phyloP scores from a whole-genome alignment of 1,140 invertebrate species.

The Metopolophium dirhodum region DNA sequence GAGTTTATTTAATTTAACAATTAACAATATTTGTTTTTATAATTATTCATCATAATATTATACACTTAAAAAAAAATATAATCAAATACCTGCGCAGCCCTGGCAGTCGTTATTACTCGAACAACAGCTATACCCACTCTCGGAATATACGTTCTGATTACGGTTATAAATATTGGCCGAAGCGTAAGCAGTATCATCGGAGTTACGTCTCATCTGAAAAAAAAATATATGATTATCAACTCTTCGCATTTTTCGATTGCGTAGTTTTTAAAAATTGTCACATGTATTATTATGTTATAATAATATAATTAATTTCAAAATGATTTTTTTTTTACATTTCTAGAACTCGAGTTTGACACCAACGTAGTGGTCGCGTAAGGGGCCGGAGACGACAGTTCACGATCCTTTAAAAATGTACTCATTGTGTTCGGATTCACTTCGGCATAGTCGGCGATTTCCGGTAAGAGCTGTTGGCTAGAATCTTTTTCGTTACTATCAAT shows the following conservation, averaged over 20 bases:
- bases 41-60: not conserved
- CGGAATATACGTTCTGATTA: constrained; percentile 35
- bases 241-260: not conserved
- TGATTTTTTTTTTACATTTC: constrained; percentile 36
- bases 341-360: constrained; percentile 58
- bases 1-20: not conserved
- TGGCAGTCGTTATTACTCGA: constrained; percentile 49
- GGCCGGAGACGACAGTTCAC: constrained; percentile 59
- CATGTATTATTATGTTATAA: too few relatives aligned
- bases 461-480: constrained; percentile 49
- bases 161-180: constrained; percentile 46
- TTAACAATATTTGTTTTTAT: not conserved
- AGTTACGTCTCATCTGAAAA: constrained; percentile 26
- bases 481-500: constrained; percentile 53
- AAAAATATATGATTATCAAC: not conserved
- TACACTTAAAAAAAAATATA: not conserved
- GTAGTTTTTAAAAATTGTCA: not conserved
- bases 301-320: not conserved
- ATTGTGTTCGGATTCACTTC: constrained; percentile 63
- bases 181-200: constrained; percentile 42
- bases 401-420: constrained; percentile 58
- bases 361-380: constrained; percentile 61
- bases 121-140: constrained; percentile 51
- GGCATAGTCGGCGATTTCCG: constrained; percentile 66
- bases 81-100: not conserved